Conservation (phyloP, 2,113 vertebrate species). For the Abramis brama region DNA sequence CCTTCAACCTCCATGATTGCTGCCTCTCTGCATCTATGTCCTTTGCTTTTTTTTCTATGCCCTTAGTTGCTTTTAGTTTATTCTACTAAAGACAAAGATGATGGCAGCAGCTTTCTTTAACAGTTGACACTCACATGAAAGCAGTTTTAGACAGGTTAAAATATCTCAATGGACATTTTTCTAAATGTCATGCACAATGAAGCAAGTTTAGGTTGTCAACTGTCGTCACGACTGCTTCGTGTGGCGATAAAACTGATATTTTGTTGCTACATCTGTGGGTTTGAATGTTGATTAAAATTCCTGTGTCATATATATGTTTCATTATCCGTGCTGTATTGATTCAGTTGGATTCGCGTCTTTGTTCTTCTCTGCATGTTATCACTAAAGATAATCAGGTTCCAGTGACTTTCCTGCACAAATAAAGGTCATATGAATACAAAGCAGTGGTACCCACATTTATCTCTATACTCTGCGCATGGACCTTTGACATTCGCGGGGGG, state of each 20-base stretch:
- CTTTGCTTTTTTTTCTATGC: too few relatives aligned
- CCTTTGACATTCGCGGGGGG: constrained; percentile 21
- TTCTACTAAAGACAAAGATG: background rate
- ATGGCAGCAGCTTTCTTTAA: background rate
- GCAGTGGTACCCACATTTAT: constrained; percentile 30
- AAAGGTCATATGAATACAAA: constrained; percentile 37
- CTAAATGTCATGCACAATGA: background rate
- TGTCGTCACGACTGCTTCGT: background rate
- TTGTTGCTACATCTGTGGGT: background rate
- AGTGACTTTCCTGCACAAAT: constrained; percentile 35
- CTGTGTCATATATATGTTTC: background rate
- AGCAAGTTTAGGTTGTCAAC: background rate
- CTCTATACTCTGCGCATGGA: constrained; percentile 13
- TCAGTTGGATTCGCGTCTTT: constrained; percentile 15
- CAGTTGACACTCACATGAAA: background rate
- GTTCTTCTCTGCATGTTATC: constrained; percentile 29
- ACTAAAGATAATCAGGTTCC: constrained; percentile 34
- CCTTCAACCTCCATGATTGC: background rate
- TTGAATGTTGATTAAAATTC: constrained; percentile 1
- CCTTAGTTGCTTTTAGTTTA: background rate
- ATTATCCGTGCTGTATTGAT: constrained; percentile 11
- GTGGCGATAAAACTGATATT: background rate
- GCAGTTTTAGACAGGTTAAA: background rate
- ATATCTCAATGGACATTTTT: background rate
- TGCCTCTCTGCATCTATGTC: background rate